Percentiles rank a stretch among this genome's conserved stretches.
phyloP scores from a whole-genome alignment of 2,797 vertebrate genomes.

The Uromys caudimaculatus region DNA sequence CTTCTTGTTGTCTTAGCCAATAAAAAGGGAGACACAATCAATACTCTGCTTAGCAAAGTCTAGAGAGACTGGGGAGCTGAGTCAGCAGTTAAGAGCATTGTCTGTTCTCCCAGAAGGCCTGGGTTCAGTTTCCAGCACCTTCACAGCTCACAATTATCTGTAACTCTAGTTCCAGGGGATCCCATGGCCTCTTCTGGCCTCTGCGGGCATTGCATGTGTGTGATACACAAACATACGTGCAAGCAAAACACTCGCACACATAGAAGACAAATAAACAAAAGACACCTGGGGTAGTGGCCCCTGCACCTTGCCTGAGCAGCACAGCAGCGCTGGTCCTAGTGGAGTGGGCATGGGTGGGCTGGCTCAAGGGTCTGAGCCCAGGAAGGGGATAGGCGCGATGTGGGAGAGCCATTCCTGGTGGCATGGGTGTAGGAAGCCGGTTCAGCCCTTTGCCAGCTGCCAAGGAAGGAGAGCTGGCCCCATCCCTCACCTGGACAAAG shows the following conservation, averaged over 20 bases:
- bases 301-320: neutral
- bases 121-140: neutral
- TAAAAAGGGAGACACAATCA: neutral
- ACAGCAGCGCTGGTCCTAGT: neutral
- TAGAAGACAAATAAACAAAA: neutral
- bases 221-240: neutral
- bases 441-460: neutral
- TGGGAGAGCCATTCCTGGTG: neutral
- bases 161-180: neutral
- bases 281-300: neutral
- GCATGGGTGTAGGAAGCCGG: neutral
- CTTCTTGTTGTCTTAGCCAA: neutral
- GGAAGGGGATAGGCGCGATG: neutral
- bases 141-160: neutral
- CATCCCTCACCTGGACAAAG: no score
- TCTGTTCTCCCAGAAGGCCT: neutral
- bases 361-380: neutral
- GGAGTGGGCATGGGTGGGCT: neutral
- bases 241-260: neutral
- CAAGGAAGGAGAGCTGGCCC: neutral
- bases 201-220: neutral
- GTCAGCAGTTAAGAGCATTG: neutral
- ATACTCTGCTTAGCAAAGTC: neutral
- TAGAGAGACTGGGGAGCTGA: neutral
- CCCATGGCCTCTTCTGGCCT: neutral